Evolutionary conservation across 1,140 invertebrate genomes (phyloP).

Genomic region (Melanaphis sacchari): DNA sequence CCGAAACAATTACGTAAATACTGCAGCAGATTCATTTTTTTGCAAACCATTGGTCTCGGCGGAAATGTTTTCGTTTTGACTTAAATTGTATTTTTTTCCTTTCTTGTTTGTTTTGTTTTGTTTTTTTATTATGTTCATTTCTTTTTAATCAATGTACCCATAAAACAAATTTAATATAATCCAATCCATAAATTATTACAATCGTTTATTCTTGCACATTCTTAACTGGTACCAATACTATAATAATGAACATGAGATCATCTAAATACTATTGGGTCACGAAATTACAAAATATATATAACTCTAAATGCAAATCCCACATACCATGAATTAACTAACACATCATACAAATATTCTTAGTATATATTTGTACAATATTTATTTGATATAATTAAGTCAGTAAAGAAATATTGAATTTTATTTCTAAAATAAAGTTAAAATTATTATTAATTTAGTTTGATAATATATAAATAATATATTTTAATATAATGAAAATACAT

Average conservation of each 20-base stretch:
- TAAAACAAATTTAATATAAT: neutral
- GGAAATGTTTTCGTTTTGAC: neutral
- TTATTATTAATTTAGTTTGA: neutral
- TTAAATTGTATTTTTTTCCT: neutral
- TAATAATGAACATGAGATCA: neutral
- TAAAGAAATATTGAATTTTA: neutral
- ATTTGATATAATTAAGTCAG: no score
- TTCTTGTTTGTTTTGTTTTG: neutral
- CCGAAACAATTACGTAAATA: slow-evolving; percentile 22
- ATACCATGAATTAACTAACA: neutral
- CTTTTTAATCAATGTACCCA: neutral
- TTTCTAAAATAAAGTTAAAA: neutral
- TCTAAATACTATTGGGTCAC: neutral
- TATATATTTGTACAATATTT: neutral
- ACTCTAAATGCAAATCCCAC: neutral
- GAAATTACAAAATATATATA: neutral
- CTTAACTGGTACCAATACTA: neutral
- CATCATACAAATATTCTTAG: neutral
- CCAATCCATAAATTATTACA: neutral
- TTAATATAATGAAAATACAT: neutral
- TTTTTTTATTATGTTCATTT: slow-evolving; percentile 3
- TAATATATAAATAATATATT: neutral
- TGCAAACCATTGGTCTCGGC: neutral
- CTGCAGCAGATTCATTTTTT: neutral
- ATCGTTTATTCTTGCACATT: neutral